Evolutionary conservation across 2,888 invertebrate species (phyloP).

Genomic region (Cheilosia soror): DNA sequence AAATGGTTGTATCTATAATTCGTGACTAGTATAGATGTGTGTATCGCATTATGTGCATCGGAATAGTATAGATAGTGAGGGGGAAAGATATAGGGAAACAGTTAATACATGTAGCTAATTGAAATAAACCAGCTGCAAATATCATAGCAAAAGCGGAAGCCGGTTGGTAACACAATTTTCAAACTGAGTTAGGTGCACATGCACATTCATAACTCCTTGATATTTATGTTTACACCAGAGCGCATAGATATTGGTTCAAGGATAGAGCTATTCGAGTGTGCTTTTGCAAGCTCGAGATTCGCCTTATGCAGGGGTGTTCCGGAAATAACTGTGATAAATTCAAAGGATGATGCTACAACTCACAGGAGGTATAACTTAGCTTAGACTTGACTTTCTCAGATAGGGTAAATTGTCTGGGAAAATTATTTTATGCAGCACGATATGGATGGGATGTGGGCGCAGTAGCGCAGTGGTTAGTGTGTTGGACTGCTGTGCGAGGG

Average conservation of each 20-base stretch:
- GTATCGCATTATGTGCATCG: neutral
- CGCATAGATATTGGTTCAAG: neutral
- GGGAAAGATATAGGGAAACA: constrained; percentile 3
- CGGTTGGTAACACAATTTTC: constrained; percentile 42
- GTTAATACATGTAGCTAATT: constrained; percentile 65
- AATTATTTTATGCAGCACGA: too few relatives aligned
- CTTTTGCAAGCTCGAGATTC: constrained; percentile 4
- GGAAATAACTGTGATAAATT: constrained; percentile 28
- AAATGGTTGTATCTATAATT: constrained; percentile 60
- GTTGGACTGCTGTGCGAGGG: too few relatives aligned
- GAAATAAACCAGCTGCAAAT: constrained; percentile 63
- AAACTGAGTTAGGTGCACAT: constrained; percentile 36
- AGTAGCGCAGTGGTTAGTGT: too few relatives aligned
- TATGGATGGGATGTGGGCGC: too few relatives aligned
- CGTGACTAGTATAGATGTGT: constrained; percentile 30
- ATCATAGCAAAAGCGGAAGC: constrained; percentile 35
- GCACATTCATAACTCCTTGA: constrained; percentile 43
- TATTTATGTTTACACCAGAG: constrained; percentile 39
- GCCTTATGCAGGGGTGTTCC: constrained; percentile 24
- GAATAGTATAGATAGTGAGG: too few relatives aligned
- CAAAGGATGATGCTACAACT: constrained; percentile 15
- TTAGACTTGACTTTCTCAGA: neutral
- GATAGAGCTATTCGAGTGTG: constrained; percentile 12
- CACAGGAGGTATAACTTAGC: constrained; percentile 7
- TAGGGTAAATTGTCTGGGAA: neutral